Evolutionary conservation across 92 coral and sea anemone genomes (phyloP), one percentile per base, ranked within the genome.

Genomic region (Phenganax marumi): DNA sequence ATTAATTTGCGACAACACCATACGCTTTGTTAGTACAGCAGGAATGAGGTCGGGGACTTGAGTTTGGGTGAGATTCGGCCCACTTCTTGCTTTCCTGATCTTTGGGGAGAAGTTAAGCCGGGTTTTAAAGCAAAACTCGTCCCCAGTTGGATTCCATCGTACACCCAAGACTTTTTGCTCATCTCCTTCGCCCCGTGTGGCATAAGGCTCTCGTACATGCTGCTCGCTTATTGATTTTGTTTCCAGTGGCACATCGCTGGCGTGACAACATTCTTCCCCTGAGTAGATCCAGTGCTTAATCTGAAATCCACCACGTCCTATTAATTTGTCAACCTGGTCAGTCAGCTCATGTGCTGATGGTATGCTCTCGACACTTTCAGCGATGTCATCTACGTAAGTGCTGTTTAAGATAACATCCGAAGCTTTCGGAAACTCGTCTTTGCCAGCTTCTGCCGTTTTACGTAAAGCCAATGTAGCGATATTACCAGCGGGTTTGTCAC

Each of bases 1-100:
- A 58, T 86, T 89, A 48, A 86, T 68, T 52, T 86, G 90, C 14
- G 90, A 87, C 13, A 90, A 69, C 1, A 90, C 52, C 79, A 82
- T 87, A n/a, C 90, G 39, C 71, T 90, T 90, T 12, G 90, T 90
- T 25, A 87, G 75, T 12, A 39, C 75, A 12, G 19, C 57, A 48
- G 85, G 88, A 48, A 78, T 68, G 0, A 21, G 51, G 8, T 47
- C 66, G 50, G 85, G 77, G 46, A 86, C 65, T 65, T 86, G 69
- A 52, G 33, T 52, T 19, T 24, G 21, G 23, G 61, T 62, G 21
- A 86, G 64, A 61, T 75, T 66, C 10, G 86, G 83, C 49, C 63
- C 70, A 46, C 53, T 81, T 22, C 82, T 57, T 18, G 57, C 33
- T 72, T 81, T 79, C 75, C 52, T 58, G 22, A 71, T 85, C 70